Evolutionary conservation across 2,113 vertebrate genomes (phyloP), one percentile per base, ranked within the genome.

Genomic region (Ammodramus savannarum): DNA sequence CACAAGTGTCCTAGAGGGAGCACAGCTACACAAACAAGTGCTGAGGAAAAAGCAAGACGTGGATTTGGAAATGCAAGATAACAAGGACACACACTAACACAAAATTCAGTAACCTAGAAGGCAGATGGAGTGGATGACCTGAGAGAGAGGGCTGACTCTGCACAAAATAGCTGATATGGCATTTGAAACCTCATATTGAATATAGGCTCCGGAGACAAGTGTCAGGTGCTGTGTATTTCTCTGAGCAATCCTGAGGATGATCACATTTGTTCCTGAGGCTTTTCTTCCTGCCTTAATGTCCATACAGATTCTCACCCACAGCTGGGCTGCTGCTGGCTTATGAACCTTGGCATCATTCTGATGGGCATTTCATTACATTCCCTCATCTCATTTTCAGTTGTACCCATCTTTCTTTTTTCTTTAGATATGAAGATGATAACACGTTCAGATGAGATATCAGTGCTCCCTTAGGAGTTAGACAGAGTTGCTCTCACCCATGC

Each of bases 11-110:
- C 29, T 11, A 3, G 44, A 32, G 25, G 1, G 29, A 63, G 66
- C 41, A 61, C 81, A 79, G 81, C 82, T 79, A 89, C 36, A 23
- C 2, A 52, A 91, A 81, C n/a, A 68, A 85, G 7, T 0, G 11
- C 2, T 0, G 61, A 68, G 17, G 22, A 31, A 76, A 72, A 87
- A 41, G 57, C 5, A 2, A 10, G 0, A 1, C 0, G 0, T 3
- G 15, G 7, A 72, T 91, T 68, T 1, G 9, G 61, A 58, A 85
- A 44, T 3, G 7, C 15, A 26, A 34, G 67, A 13, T 44, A 63
- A 83, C 32, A 71, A 51, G 36, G 10, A 58, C 36, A 41, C 57
- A 63, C 29, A 21, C 12, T 31, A 71, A 39, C 16, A 26, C 16
- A 59, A 25, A 34, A 23, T 57, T 38, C 3, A 6, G 44, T 29